These are phyloP conservation scores for Caenorhabditis remanei DNA, from an alignment of 1,140 invertebrate species.

Conservation along the genomic window DNA sequence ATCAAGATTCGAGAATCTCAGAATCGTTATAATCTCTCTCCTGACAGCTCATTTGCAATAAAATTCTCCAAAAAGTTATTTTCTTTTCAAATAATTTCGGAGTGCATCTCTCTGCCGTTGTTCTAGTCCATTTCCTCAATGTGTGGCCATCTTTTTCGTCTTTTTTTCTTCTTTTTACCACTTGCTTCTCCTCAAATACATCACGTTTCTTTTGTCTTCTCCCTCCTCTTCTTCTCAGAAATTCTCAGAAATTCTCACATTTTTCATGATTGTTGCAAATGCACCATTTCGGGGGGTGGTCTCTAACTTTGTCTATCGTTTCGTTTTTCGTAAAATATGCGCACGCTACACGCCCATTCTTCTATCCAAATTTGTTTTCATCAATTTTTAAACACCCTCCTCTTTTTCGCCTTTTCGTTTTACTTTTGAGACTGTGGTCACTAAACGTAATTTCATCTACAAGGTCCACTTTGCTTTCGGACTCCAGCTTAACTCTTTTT, in stretches of 20 bases:
- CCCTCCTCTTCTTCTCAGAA: background rate
- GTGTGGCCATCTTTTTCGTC: background rate
- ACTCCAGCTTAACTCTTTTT: background rate
- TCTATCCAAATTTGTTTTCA: constrained; percentile 43
- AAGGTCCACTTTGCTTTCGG: background rate
- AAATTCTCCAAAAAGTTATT: background rate
- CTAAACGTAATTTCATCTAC: constrained; percentile 29
- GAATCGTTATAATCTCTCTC: too few species aligned
- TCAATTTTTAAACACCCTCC: constrained; percentile 49
- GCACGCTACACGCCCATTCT: constrained; percentile 2
- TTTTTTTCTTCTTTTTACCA: background rate
- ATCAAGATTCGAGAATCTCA: too few species aligned
- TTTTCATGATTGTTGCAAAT: constrained; percentile 45
- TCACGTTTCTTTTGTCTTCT: background rate
- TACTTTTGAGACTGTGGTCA: too few species aligned
- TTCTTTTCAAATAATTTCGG: background rate
- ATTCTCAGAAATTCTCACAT: constrained; percentile 36
- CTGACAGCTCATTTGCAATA: background rate
- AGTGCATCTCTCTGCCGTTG: background rate
- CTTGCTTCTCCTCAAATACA: constrained; percentile 14
- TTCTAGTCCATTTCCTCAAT: background rate
- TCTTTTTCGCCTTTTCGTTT: background rate
- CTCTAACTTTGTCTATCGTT: constrained; percentile 1
- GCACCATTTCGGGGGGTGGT: background rate
- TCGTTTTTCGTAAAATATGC: constrained; percentile 29